phyloP scores from a whole-genome alignment of 1,140 invertebrate genomes.

The Bombus confusus region DNA sequence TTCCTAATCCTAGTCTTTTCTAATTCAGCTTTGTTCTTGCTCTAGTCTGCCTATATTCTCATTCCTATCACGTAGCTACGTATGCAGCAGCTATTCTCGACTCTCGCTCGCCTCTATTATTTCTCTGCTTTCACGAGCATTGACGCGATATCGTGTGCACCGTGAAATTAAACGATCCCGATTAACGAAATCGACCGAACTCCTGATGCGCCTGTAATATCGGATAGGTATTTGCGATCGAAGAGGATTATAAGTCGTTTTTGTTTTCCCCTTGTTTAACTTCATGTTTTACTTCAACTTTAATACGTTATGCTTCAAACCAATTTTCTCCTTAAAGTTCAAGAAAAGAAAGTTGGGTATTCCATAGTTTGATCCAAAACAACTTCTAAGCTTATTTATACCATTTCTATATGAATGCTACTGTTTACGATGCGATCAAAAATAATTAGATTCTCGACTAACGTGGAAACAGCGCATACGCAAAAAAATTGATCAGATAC shows the following conservation, averaged over 20 bases:
- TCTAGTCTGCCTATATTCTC: neutral
- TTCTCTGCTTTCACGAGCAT: slow-evolving; percentile 21
- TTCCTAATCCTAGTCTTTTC: neutral
- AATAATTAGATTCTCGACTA: no score
- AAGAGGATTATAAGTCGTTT: no score
- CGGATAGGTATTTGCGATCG: neutral
- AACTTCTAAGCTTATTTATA: no score
- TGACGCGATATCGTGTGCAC: neutral
- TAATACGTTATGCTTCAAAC: no score
- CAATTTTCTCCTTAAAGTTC: no score
- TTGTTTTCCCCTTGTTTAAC: no score
- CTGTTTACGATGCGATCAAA: no score
- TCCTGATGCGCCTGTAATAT: neutral
- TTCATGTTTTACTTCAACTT: no score
- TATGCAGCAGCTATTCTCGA: neutral
- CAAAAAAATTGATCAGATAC: no score
- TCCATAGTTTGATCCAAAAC: no score
- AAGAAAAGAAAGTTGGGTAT: accelerated
- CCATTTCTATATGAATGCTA: no score
- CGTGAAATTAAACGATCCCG: slow-evolving; percentile 56
- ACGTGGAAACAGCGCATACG: no score
- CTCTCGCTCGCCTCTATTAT: neutral
- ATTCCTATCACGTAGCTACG: neutral
- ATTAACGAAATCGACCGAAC: slow-evolving; percentile 52
- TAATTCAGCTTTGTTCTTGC: neutral